Percentiles rank a stretch among this genome's conserved stretches.
Evolutionary conservation across 1,140 invertebrate genomes (phyloP).

Genomic region (Camponotus pennsylvanicus): DNA sequence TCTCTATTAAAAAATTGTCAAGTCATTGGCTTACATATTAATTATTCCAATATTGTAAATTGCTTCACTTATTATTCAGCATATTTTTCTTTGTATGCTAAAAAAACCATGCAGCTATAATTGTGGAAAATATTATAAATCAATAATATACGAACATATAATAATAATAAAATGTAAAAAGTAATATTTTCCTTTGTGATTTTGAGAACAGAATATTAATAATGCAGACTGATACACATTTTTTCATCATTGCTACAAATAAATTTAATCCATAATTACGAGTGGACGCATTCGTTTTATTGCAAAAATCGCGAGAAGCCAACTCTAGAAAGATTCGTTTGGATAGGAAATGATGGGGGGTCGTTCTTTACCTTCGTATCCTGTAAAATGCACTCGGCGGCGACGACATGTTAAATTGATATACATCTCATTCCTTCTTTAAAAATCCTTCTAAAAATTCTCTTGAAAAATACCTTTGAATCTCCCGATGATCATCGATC

Average conservation of each 20-base stretch:
- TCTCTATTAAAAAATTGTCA: not conserved
- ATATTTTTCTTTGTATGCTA: not conserved
- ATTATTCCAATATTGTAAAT: not conserved
- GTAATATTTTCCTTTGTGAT: not conserved
- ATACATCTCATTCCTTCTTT: conserved; percentile 28
- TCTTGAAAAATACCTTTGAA: conserved; percentile 59
- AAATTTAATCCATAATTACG: conserved; percentile 64
- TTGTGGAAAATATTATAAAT: not conserved
- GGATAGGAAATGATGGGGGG: conserved; percentile 70
- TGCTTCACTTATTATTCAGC: not conserved
- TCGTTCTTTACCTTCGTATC: conserved; percentile 57
- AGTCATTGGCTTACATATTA: not conserved
- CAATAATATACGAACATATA: too few relatives aligned
- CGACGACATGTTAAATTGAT: conserved; percentile 51
- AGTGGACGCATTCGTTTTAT: conserved; percentile 58
- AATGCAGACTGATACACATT: not conserved
- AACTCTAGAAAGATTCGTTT: conserved; percentile 60
- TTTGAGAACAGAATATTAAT: not conserved
- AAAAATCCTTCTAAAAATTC: not conserved
- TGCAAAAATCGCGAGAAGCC: conserved; percentile 46
- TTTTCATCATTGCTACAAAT: conserved; percentile 12
- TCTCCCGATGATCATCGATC: conserved; percentile 42
- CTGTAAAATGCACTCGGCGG: conserved; percentile 67
- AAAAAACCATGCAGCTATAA: conserved; percentile 8
- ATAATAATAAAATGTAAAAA: too few relatives aligned